Conservation (phyloP, 2,113 vertebrate species). For the Smithornis capensis region DNA sequence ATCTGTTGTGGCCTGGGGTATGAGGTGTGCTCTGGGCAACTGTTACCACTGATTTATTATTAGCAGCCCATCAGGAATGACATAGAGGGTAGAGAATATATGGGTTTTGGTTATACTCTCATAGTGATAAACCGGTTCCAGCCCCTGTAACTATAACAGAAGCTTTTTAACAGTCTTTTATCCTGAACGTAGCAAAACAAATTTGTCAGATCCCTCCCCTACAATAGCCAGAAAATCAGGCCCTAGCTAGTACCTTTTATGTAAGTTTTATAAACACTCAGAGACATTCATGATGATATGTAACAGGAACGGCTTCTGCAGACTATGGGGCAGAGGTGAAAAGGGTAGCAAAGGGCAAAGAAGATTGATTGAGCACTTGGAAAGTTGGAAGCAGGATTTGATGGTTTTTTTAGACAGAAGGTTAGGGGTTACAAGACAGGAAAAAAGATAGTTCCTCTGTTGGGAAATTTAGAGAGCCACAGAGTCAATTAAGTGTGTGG, state of each 20-base stretch:
- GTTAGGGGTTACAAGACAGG: conserved; percentile 31
- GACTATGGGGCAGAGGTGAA: neutral
- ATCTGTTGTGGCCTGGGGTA: too few species aligned
- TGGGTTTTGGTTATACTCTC: too few species aligned
- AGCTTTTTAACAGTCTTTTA: neutral
- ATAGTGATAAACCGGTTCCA: too few species aligned
- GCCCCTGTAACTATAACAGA: too few species aligned
- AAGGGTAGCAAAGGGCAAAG: neutral
- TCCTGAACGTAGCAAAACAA: neutral
- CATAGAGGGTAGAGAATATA: too few species aligned
- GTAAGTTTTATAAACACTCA: conserved; percentile 5
- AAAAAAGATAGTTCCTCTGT: conserved; percentile 21
- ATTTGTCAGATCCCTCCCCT: neutral
- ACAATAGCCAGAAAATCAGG: neutral
- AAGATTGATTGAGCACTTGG: neutral
- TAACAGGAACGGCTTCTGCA: conserved; percentile 11
- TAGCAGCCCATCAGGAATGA: too few species aligned
- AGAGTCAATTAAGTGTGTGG: neutral
- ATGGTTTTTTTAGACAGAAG: conserved; percentile 62
- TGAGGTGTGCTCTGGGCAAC: too few species aligned
- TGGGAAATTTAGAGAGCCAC: neutral
- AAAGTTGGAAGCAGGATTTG: conserved; percentile 24
- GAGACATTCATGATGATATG: neutral
- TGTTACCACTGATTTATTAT: too few species aligned
- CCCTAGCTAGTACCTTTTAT: neutral